Percentiles rank a stretch among this genome's conserved stretches.
These are phyloP conservation scores for Cepphus grylle DNA, from an alignment of 2,113 vertebrate species.

Conservation along the genomic window DNA sequence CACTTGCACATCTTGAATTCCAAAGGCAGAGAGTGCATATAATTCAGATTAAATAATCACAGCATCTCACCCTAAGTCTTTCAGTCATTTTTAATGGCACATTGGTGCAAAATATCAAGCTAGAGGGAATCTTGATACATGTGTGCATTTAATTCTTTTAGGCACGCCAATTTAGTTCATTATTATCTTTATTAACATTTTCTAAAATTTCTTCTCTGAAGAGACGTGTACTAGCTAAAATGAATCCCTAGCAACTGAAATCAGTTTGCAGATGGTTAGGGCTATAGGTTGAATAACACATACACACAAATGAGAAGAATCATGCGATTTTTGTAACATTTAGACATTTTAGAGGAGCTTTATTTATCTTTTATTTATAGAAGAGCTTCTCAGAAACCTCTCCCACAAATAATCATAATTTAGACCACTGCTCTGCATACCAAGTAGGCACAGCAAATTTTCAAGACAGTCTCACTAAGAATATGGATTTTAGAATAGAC, in stretches of 20 bases:
- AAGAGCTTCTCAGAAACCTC: slow-evolving; percentile 24
- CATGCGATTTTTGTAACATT: background rate
- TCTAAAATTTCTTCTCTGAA: background rate
- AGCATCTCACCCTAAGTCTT: background rate
- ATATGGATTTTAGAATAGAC: slow-evolving; percentile 51
- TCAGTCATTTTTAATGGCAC: slow-evolving; percentile 1
- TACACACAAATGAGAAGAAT: background rate
- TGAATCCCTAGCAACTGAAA: slow-evolving; percentile 25
- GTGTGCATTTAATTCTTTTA: slow-evolving; percentile 23
- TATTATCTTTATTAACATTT: slow-evolving; percentile 30
- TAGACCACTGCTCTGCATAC: slow-evolving; percentile 3
- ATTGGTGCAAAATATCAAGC: slow-evolving; percentile 19
- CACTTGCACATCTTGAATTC: background rate
- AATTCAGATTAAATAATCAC: slow-evolving; percentile 26
- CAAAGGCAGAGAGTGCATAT: background rate
- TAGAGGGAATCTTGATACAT: background rate
- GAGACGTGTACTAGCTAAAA: background rate
- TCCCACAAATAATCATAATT: slow-evolving; percentile 47
- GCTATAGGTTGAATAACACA: slow-evolving; percentile 24
- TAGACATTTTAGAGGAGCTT: slow-evolving; percentile 10
- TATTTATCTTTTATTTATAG: slow-evolving; percentile 53
- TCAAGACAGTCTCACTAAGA: slow-evolving; percentile 24
- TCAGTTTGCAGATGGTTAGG: slow-evolving; percentile 33
- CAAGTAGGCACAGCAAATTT: slow-evolving; percentile 23
- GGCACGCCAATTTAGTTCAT: slow-evolving; percentile 18